A percentile compares a stretch with the other conserved stretches of the same genome.
phyloP scores from a whole-genome alignment of 2,797 vertebrate species.

The Phoebastria nigripes region DNA sequence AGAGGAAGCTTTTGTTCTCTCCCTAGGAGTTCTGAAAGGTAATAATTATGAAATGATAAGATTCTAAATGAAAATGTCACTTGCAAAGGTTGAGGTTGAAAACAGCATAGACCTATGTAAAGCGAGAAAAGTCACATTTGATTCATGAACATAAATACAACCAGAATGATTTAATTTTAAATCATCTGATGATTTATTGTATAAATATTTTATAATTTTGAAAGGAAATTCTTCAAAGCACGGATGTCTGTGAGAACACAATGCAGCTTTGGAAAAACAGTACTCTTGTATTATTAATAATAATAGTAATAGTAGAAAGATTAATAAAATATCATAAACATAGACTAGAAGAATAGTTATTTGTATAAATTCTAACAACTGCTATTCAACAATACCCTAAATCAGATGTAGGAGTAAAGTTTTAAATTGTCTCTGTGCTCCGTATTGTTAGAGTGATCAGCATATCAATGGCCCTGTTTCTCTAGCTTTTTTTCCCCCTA shows the following conservation, averaged over 20 bases:
- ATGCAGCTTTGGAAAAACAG: slow-evolving; percentile 29
- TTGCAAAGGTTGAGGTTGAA: slow-evolving; percentile 78
- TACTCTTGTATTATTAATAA: slow-evolving; percentile 57
- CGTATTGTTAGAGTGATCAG: not conserved
- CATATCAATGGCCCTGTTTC: slow-evolving; percentile 5
- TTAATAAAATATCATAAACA: slow-evolving; percentile 70
- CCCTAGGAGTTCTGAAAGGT: slow-evolving; percentile 77
- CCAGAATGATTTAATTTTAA: slow-evolving; percentile 71
- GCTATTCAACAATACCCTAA: slow-evolving; percentile 6
- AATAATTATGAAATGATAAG: slow-evolving; percentile 81
- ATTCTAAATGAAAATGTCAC: slow-evolving; percentile 80
- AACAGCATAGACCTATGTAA: slow-evolving; percentile 59
- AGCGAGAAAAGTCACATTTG: slow-evolving; percentile 71
- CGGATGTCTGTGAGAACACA: not conserved
- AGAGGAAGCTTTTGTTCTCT: slow-evolving; percentile 75
- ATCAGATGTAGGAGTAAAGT: slow-evolving; percentile 24
- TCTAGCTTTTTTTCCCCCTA: not conserved
- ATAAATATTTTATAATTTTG: slow-evolving; percentile 70
- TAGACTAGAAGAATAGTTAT: not conserved
- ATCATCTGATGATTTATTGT: slow-evolving; percentile 71
- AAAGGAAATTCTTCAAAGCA: slow-evolving; percentile 67
- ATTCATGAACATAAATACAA: slow-evolving; percentile 71
- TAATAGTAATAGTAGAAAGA: slow-evolving; percentile 48
- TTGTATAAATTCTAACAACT: slow-evolving; percentile 11
- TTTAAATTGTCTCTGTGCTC: slow-evolving; percentile 7